Evolutionary conservation across 2,797 vertebrate genomes (phyloP).

Genomic region (Spheniscus humboldti): DNA sequence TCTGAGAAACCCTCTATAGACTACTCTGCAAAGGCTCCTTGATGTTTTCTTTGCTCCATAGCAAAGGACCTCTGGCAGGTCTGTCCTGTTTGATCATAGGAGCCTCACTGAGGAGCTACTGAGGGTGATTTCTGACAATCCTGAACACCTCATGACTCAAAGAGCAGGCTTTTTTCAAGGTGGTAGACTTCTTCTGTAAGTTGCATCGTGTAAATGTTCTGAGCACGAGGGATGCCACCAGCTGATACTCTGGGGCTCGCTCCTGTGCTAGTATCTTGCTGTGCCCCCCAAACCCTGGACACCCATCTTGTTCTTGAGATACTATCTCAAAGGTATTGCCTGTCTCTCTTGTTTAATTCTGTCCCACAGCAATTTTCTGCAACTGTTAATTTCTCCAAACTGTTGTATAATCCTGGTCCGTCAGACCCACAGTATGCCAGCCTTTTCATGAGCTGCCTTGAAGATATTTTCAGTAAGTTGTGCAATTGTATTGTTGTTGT

Average conservation of each 20-base stretch:
- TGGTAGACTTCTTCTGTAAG: background rate
- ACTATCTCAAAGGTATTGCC: background rate
- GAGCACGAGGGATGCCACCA: background rate
- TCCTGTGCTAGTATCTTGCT: fast-evolving
- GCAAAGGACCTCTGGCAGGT: background rate
- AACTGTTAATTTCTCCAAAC: background rate
- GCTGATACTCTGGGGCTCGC: fast-evolving
- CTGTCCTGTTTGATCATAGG: background rate
- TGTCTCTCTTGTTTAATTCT: background rate
- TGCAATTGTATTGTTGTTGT: background rate
- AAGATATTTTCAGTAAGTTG: background rate
- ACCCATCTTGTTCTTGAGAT: background rate
- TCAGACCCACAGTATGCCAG: background rate
- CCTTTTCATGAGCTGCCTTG: background rate
- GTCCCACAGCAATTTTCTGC: background rate
- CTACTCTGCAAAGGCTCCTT: background rate
- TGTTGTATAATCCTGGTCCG: background rate
- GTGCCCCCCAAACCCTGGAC: background rate
- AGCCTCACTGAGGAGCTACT: background rate
- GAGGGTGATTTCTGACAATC: background rate
- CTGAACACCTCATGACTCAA: background rate
- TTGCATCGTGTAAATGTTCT: background rate
- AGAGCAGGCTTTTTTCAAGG: background rate
- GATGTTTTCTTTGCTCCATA: background rate
- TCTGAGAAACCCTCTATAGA: background rate